Conservation (phyloP, 2,888 invertebrate species). For the Andrena bicolor region DNA sequence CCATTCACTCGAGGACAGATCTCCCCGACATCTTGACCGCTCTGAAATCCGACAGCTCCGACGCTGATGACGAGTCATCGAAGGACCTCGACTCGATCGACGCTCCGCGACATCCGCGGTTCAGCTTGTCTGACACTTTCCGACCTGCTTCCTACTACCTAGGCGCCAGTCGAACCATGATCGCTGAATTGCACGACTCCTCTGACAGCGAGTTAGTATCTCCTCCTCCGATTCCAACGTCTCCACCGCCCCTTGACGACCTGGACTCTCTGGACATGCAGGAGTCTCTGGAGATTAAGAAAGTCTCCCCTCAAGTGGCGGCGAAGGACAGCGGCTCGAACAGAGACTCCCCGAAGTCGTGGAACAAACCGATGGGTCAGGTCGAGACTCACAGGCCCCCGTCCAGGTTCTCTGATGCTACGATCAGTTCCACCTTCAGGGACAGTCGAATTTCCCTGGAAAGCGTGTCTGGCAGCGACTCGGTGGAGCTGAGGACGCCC, state of each 20-base stretch:
- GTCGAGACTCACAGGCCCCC: slow-evolving; percentile 75
- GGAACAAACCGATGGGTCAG: slow-evolving; percentile 77
- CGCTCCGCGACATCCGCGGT: slow-evolving; percentile 90
- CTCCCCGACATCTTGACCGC: slow-evolving; percentile 88
- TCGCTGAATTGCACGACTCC: slow-evolving; percentile 91
- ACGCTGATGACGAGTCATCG: slow-evolving; percentile 93
- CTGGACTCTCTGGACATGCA: slow-evolving; percentile 87
- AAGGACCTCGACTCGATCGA: slow-evolving; percentile 90
- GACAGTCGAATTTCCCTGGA: slow-evolving; percentile 80
- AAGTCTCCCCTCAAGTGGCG: slow-evolving; percentile 84
- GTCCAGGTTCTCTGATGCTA: slow-evolving; percentile 77
- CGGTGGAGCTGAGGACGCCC: slow-evolving; percentile 87
- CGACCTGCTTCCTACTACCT: slow-evolving; percentile 95
- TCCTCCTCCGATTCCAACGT: slow-evolving; percentile 92
- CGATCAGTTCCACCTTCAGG: slow-evolving; percentile 77
- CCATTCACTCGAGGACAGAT: slow-evolving; percentile 83
- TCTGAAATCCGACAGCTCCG: slow-evolving; percentile 90
- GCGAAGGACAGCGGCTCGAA: slow-evolving; percentile 70
- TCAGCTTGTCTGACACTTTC: slow-evolving; percentile 95
- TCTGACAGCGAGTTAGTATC: slow-evolving; percentile 93
- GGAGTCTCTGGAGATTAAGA: slow-evolving; percentile 78
- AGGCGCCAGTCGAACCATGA: slow-evolving; percentile 88
- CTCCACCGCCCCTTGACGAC: slow-evolving; percentile 91
- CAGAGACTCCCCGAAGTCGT: slow-evolving; percentile 76
- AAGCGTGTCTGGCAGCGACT: slow-evolving; percentile 84